Evolutionary conservation across 2,888 invertebrate species (phyloP), one percentile per base, ranked within the genome.

Genomic region (Balanococcus diminutus): DNA sequence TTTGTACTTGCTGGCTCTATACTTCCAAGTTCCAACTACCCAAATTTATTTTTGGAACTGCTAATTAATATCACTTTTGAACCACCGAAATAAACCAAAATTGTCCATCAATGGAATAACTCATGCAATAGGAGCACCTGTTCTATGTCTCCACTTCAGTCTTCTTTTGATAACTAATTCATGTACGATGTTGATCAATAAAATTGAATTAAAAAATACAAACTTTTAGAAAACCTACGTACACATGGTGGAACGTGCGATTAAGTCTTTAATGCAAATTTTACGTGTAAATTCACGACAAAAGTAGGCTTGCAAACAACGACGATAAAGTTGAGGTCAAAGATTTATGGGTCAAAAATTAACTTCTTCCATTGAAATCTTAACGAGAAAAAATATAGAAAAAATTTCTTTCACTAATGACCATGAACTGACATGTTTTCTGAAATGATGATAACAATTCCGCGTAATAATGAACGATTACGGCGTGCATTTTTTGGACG

Each of bases 381-480:
- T n/a, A 5, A 19, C 32, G 28, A 16, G 75, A 32, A 75, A 36
- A 75, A 32, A 32, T n/a, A 32, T 32, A 5, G 5, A 31, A 32
- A 75, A 75, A 75, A 31, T 32, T n/a, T 32, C 19, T 16, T 25
- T 32, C 51, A 19, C 75, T 32, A 75, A 32, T 75, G 19, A 75
- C 75, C 75, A 32, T 75, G 75, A 75, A 75, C 75, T 32, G 75
- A 75, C 32, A 32, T 75, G 75, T 75, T 75, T 75, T 32, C 32
- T 32, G 75, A 32, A 36, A 75, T 19, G 32, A 36, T 32, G 75
- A 16, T n/a, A 75, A 32, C 75, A 75, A 75, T 75, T 75, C 32
- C 32, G 32, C n/a, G 32, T 19, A 32, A 32, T 75, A 32, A 75
- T 32, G 75, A 28, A 31, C 67, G 28, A 75, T 75, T 32, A 32